These are phyloP conservation scores for Acanthosepion lycidas DNA, from an alignment of 2,888 invertebrate genomes.

Conservation along the genomic window DNA sequence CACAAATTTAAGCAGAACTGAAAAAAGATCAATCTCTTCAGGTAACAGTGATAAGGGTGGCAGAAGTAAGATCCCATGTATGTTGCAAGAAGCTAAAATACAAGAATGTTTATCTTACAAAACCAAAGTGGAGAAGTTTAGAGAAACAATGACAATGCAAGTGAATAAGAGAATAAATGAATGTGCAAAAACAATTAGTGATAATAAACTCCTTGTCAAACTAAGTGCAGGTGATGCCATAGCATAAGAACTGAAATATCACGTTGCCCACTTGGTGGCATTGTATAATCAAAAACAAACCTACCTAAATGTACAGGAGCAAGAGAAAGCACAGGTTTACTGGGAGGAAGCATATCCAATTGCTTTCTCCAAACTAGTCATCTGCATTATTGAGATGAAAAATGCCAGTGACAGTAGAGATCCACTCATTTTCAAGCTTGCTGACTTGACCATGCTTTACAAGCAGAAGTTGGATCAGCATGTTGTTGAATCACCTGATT, in stretches of 20 bases:
- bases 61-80: no score
- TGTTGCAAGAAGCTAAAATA: no score
- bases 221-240: neutral
- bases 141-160: neutral
- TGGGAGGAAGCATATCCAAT: neutral
- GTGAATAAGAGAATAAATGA: neutral
- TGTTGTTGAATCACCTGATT: conserved; percentile 23
- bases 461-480: conserved; percentile 39
- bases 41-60: no score
- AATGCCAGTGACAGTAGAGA: conserved; percentile 20
- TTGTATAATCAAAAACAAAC: neutral
- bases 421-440: conserved; percentile 37
- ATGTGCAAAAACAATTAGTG: neutral
- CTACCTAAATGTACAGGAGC: neutral
- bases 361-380: neutral
- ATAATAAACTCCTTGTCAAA: neutral
- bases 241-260: neutral
- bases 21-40: no score
- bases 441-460: conserved; percentile 40
- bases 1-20: no score
- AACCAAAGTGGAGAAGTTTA: neutral
- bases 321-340: neutral
- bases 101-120: no score
- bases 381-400: neutral
- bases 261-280: neutral